Evolutionary conservation across 2,113 vertebrate species (phyloP).

Genomic region (Centropus unirufus): DNA sequence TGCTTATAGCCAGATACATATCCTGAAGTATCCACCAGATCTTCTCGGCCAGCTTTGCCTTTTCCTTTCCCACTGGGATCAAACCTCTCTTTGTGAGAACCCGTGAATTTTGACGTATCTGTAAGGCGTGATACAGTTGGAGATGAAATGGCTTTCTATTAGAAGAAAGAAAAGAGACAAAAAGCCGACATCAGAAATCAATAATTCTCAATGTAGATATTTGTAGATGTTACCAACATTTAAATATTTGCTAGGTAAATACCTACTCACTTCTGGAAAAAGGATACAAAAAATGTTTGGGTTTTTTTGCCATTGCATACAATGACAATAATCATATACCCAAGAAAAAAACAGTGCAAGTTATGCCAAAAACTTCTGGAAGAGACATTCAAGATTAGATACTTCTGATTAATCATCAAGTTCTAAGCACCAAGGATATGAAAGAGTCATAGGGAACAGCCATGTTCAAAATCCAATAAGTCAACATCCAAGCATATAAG

Average conservation of each 20-base stretch:
- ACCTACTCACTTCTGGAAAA: neutral
- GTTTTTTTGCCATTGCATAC: neutral
- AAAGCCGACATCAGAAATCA: neutral
- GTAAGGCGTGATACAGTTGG: conserved; percentile 94
- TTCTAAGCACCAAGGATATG: neutral
- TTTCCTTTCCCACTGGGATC: conserved; percentile 90
- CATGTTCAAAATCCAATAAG: neutral
- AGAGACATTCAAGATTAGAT: neutral
- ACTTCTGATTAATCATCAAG: neutral
- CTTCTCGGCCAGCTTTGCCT: conserved; percentile 92
- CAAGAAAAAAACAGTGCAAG: neutral
- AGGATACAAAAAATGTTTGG: neutral
- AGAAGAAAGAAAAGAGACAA: neutral
- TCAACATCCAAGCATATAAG: neutral
- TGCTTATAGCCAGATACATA: conserved; percentile 97
- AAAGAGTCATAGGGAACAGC: neutral
- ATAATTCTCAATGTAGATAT: neutral
- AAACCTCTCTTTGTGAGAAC: conserved; percentile 96
- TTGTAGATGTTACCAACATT: neutral
- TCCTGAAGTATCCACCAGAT: conserved; percentile 90
- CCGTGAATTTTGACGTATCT: conserved; percentile 92
- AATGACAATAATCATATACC: neutral
- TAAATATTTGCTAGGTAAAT: neutral
- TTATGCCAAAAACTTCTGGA: neutral
- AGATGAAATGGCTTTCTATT: conserved; percentile 90